These are phyloP conservation scores for Psilopogon haemacephalus DNA, from an alignment of 2,113 vertebrate genomes.

Conservation along the genomic window DNA sequence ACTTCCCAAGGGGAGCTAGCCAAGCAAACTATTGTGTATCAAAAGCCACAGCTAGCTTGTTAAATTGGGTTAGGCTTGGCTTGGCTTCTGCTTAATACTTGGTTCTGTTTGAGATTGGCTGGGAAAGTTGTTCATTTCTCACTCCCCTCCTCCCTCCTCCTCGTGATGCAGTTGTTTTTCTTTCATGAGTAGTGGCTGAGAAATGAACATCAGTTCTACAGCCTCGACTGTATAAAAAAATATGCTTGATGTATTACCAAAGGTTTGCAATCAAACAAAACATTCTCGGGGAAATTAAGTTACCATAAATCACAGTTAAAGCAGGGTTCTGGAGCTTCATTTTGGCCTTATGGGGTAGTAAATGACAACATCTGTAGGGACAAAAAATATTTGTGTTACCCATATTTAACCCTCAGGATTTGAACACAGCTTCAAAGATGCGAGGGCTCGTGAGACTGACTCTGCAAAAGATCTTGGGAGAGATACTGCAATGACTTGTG, in stretches of 20 bases:
- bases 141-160: not conserved
- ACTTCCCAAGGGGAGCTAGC: not conserved
- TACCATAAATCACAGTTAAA: not conserved
- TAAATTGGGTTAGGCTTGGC: not conserved
- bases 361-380: not conserved
- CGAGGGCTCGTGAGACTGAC: not conserved
- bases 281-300: not conserved
- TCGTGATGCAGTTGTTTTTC: not conserved
- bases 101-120: not conserved
- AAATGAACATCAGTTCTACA: not conserved
- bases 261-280: not conserved
- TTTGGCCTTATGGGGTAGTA: not conserved
- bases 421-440: conserved; percentile 4
- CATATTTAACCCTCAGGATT: not conserved
- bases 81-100: not conserved
- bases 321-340: not conserved
- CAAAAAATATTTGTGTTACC: conserved; percentile 45
- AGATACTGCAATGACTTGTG: not conserved
- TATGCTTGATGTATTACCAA: not conserved
- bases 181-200: not conserved
- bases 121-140: not conserved
- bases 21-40: not conserved
- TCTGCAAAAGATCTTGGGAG: not conserved
- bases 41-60: not conserved
- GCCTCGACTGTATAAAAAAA: not conserved